Evolutionary conservation across 2,797 vertebrate genomes (phyloP), one percentile per base, ranked within the genome.

Genomic region (Pangasius sanitwongsei): DNA sequence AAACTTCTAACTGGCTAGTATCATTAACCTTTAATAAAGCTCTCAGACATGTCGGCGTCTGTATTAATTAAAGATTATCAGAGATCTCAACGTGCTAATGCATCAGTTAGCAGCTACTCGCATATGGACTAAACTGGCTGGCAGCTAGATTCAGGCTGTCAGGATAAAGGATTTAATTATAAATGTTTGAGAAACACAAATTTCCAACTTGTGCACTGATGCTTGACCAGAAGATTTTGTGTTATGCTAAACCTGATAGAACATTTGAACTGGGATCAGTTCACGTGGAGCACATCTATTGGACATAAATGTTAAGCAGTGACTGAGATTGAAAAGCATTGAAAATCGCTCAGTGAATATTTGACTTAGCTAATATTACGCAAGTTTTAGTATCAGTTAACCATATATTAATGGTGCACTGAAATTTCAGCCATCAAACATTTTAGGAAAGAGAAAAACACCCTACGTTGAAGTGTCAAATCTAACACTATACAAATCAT

Each of bases 11-110:
- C 50, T 16, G 50, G 31, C 50, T 86, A 4, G 70, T 61, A 63
- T n/a, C 34, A 77, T 86, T 86, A 86, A 75, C 85, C 4, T 74
- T 86, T 59, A 44, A 57, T 86, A 86, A 37, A 59, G 65, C 50
- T 86, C 69, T 57, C 53, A 59, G 85, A 59, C 69, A n/a, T 59
- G 67, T 13, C 4, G 84, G 34, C 34, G 53, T 86, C 85, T 25
- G 31, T 86, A 37, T 86, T 72, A 86, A 86, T 55, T 57, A 72
- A 72, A 72, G 4, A 65, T 65, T 8, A 83, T 65, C 82, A 25
- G 23, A 16, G 31, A 41, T 57, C 48, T 15, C 67, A 31, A 67
- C 31, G 84, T 85, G 84, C 15, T 85, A 23, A 85, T 70, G 83
- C n/a, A 70, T n/a, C 44, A 70, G 41, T 34, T 50, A 70, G 28